Base-by-base conservation (phyloP, 2,888 invertebrate species). In the Phorcus lineatus region DNA sequence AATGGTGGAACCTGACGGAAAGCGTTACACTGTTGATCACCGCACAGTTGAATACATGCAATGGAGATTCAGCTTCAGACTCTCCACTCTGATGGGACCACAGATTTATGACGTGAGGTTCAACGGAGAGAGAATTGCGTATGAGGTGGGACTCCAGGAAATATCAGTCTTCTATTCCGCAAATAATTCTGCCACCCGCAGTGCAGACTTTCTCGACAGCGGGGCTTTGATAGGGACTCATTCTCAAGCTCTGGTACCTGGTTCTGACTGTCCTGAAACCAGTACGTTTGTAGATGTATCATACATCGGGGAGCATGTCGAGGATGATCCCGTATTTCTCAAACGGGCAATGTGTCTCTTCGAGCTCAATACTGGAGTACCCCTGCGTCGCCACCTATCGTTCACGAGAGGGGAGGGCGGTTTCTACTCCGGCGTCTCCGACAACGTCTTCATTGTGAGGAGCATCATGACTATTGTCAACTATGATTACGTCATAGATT, bases 401-500 rank as follows among this genome's bases (percentile, higher is more conserved):
- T 85, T 83, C 53, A 57, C 80, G 2, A 28, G 19, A 11, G 77
- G 57, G 6, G 62, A 74, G 16, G 85, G 86, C 0, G 74, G 62
- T 0, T 87, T 87, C 78, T 91, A 89, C 81, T 88, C 86, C 36
- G 91, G 91, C 0, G 85, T 90, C 85, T 74, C 81, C 19, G 88
- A 87, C 75, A 79, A 83, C 7, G 88, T 88, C 13, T 80, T 91
- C 1, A 85, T 86, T 0, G 55, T 91, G 0, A 79, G 91, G 36
- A 87, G 88, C 17, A 87, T 90, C 11, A 17, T 87, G 7, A 84
- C 89, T 2, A 82, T 91, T 7, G 83, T 82, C 7, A 91, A 91
- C 79, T 91, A 91, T 78, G 91, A 91, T 74, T 91, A 91, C 78
- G 84, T 91, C 4, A 78, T 90, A 47, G 91, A 91, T 79, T 89